A percentile compares a stretch with the other conserved stretches of the same genome.
phyloP scores from a whole-genome alignment of 2,113 vertebrate species.

The Lathamus discolor region DNA sequence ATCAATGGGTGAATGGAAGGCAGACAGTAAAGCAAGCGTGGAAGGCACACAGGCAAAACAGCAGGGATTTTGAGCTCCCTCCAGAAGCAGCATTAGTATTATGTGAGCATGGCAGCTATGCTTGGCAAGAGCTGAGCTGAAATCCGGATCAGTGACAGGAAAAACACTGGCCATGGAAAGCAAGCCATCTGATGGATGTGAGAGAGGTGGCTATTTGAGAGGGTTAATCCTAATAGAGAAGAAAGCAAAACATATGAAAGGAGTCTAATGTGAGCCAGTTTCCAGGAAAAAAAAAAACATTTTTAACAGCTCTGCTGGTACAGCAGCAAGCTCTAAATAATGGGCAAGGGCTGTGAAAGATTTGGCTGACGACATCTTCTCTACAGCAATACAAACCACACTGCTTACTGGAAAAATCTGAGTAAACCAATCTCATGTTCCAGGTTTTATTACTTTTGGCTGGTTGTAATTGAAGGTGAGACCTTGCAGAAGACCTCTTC shows the following conservation, averaged over 20 bases:
- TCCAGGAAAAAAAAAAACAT: not conserved
- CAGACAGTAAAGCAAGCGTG: not conserved
- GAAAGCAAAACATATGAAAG: not conserved
- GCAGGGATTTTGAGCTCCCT: not conserved
- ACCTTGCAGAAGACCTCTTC: not conserved
- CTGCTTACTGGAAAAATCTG: not conserved
- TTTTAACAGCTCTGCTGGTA: not conserved
- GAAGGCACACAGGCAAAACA: not conserved
- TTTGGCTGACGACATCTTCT: not conserved
- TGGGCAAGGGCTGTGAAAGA: not conserved
- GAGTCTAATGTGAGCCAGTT: not conserved
- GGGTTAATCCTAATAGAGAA: not conserved
- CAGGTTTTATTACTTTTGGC: not conserved
- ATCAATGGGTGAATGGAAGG: not conserved
- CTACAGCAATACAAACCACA: not conserved
- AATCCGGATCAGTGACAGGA: not conserved
- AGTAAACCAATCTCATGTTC: not conserved
- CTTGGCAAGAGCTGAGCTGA: not conserved
- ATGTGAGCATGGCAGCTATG: not conserved
- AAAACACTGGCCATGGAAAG: not conserved
- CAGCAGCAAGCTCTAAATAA: not conserved
- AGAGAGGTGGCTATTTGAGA: not conserved
- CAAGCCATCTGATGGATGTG: not conserved
- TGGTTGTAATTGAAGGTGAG: not conserved
- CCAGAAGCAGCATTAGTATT: not conserved